Conservation (phyloP, 2,888 invertebrate species). For the Pseudococcus longispinus region DNA sequence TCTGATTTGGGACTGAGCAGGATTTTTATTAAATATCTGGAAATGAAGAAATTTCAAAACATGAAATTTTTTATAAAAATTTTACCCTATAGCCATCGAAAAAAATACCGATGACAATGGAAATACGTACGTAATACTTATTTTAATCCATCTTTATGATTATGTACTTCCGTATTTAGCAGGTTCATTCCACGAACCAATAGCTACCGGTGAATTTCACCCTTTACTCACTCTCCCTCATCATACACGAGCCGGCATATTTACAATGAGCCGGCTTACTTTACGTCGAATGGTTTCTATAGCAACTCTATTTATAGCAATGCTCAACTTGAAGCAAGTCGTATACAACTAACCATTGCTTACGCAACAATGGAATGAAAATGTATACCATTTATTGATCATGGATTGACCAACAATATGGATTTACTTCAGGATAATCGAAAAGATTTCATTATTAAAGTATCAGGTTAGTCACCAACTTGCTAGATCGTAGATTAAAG, state of each 20-base stretch:
- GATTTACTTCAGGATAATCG: slow-evolving; percentile 46
- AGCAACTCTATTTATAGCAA: neutral
- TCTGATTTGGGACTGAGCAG: no score
- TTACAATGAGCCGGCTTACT: neutral
- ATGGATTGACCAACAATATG: slow-evolving; percentile 20
- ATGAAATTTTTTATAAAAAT: no score
- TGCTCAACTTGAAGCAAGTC: neutral
- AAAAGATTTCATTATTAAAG: slow-evolving; percentile 51
- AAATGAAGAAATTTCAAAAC: no score
- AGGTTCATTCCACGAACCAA: neutral
- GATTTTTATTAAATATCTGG: no score
- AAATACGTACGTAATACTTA: no score
- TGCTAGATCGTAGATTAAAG: neutral
- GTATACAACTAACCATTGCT: neutral
- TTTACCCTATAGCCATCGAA: no score
- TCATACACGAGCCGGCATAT: neutral
- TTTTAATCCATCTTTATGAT: no score
- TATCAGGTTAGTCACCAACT: slow-evolving; percentile 32
- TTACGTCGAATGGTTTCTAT: neutral
- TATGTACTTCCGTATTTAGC: neutral
- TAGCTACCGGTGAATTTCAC: neutral
- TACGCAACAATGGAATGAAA: neutral
- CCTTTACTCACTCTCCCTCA: neutral
- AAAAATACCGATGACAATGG: no score
- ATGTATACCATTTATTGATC: neutral